Evolutionary conservation across 2,797 vertebrate genomes (phyloP), one percentile per base, ranked within the genome.

Genomic region (Sardinella longiceps): DNA sequence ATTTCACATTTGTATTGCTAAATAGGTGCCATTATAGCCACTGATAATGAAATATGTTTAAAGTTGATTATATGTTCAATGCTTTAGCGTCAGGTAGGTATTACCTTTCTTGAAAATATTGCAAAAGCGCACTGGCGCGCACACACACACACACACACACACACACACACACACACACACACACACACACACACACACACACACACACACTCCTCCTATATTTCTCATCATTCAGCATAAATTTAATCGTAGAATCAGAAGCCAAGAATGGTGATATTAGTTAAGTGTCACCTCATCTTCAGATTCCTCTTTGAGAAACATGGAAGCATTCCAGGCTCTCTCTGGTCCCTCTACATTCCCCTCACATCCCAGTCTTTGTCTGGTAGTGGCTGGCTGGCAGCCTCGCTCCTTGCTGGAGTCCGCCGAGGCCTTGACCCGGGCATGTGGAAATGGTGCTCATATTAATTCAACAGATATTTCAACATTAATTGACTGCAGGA

Each of bases 391-490:
- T 5, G 1, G 18, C n/a, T 60, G 23, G 23, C n/a, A 10, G 23
- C 50, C 50, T 53, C 50, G 3, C 1, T 51, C 45, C 28, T 15
- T 12, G 63, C 48, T 45, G 83, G 48, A 43, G 48, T 56, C 14
- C 50, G 4, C n/a, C 18, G 48, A 70, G 70, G 70, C 83, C 70
- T 84, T 39, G 70, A 39, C 48, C 83, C 56, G 37, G 80, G 45
- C n/a, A 33, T 28, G 50, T 25, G 83, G 45, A 60, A 60, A 28
- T 70, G 82, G 39, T 48, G 82, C 70, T 83, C 82, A 33, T 63
- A 66, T 83, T 83, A 83, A 83, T 83, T 83, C 82, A 83, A 66
- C 66, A 46, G 58, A 60, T 84, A 74, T 84, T 84, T 82, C 43
- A 50, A 74, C 80, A 82, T 84, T 82, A 86, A 84, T 63, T 86